These are phyloP conservation scores for Pseudoips prasinana DNA, from an alignment of 2,888 invertebrate genomes.

Conservation along the genomic window DNA sequence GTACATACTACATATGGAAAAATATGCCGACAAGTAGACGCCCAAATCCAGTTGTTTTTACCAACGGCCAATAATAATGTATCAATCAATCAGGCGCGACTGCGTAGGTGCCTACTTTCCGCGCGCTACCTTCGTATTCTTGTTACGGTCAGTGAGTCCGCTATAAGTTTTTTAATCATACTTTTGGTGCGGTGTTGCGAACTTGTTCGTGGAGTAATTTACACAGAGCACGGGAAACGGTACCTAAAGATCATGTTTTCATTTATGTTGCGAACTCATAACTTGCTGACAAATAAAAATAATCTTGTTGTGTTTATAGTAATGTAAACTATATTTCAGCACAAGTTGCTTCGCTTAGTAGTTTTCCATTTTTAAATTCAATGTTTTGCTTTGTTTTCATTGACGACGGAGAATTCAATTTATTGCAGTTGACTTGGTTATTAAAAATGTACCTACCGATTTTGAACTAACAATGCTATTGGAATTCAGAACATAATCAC, in stretches of 20 bases:
- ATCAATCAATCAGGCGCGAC: slow-evolving; percentile 42
- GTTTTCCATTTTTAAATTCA: no score
- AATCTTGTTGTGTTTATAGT: slow-evolving; percentile 30
- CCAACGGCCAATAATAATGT: slow-evolving; percentile 36
- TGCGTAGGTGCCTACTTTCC: slow-evolving; percentile 25
- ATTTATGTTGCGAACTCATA: slow-evolving; percentile 25
- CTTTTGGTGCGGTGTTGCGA: slow-evolving; percentile 45
- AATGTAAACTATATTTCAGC: no score
- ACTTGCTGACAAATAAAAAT: slow-evolving; percentile 27
- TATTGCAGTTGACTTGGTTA: no score
- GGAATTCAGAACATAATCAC: no score
- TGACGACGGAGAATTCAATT: no score
- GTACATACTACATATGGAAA: slow-evolving; percentile 24
- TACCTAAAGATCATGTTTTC: slow-evolving; percentile 29
- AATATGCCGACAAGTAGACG: slow-evolving; percentile 31
- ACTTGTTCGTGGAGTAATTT: slow-evolving; percentile 43
- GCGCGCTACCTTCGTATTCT: slow-evolving; percentile 13
- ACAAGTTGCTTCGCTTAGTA: no score
- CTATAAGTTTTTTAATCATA: slow-evolving; percentile 56
- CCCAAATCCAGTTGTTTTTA: slow-evolving; percentile 39
- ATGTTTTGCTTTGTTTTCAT: no score
- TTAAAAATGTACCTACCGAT: no score
- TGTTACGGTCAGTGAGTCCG: slow-evolving; percentile 44
- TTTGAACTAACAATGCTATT: no score
- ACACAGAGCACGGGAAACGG: slow-evolving; percentile 27